Base-by-base conservation (phyloP, 2,113 vertebrate species). In the Nothobranchius furzeri region DNA sequence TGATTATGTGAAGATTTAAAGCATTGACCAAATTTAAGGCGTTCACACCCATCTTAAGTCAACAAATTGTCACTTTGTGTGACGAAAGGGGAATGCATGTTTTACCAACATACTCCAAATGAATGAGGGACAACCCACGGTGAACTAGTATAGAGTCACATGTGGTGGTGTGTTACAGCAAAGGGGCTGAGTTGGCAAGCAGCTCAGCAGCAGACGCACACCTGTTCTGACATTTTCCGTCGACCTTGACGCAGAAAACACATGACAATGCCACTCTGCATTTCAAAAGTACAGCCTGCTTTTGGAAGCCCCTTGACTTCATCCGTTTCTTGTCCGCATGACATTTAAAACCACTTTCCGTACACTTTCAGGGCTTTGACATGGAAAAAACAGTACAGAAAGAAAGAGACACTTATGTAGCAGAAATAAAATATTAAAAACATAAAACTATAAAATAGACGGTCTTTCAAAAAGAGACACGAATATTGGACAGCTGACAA, bases 161-260 rank as follows among this genome's bases (percentile, higher is more conserved):
- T 73, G 49, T 58, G 82, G 78, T 82, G 88, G 89, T 46, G 75
- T 85, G 89, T 85, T 78, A 79, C 67, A 83, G 84, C 81, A 74
- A 87, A 89, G 79, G 88, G 81, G 90, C 91, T 92, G 89, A 86
- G 85, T 87, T 91, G 88, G 89, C 91, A 91, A 87, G 85, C 83
- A 78, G 78, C 86, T 89, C 82, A 62, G 88, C 85, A 84, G 90
- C 89, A 91, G 91, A 92, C 85, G 66, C 75, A 75, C 92, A 93
- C 92, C 92, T 93, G 92, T 89, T 93, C 92, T 91, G 90, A 92
- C 90, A 91, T 91, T 92, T 90, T 89, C 85, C 90, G 80, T 85
- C 82, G 89, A 92, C 91, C 92, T 91, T 90, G 91, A 92, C 91
- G 87, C 85, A 83, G 85, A 92, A 89, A 90, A 88, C 88, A 89